Conservation (phyloP, 2,113 vertebrate genomes). For the Paradoxurus hermaphroditus region DNA sequence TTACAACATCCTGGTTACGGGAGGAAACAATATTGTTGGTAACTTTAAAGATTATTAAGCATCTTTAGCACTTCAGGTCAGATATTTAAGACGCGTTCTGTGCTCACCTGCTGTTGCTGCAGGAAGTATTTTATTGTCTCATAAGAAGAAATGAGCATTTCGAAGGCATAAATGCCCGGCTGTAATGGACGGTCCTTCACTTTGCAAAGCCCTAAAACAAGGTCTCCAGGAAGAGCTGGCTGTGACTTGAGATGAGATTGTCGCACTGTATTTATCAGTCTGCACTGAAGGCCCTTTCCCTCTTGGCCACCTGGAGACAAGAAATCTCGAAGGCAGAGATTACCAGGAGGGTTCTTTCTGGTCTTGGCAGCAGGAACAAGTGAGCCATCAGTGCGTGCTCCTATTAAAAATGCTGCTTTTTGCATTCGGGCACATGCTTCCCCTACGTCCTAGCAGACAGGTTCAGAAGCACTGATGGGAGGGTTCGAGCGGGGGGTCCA, state of each 20-base stretch:
- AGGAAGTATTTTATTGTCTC: constrained; percentile 83
- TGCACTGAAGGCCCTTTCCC: background rate
- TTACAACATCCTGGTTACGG: constrained; percentile 83
- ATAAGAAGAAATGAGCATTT: constrained; percentile 78
- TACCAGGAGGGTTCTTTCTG: background rate
- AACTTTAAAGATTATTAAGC: constrained; percentile 83
- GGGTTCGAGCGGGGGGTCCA: background rate
- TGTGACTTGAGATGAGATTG: constrained; percentile 41
- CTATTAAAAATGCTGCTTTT: background rate
- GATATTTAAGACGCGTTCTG: constrained; percentile 81
- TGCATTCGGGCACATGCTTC: background rate
- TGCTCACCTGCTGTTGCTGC: constrained; percentile 81
- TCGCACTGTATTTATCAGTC: background rate
- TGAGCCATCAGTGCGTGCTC: background rate
- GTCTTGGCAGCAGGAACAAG: background rate
- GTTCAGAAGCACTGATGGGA: background rate
- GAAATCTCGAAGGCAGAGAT: constrained; percentile 12
- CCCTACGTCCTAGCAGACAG: background rate
- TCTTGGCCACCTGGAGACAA: constrained; percentile 51
- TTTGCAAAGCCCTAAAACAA: constrained; percentile 67
- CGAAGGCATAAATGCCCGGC: constrained; percentile 73
- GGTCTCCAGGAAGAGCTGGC: constrained; percentile 55
- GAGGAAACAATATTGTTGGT: constrained; percentile 78
- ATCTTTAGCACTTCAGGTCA: constrained; percentile 80
- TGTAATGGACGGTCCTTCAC: constrained; percentile 60